Evolutionary conservation across 2,113 vertebrate species (phyloP), one percentile per base, ranked within the genome.

Genomic region (Epinephelus lanceolatus): DNA sequence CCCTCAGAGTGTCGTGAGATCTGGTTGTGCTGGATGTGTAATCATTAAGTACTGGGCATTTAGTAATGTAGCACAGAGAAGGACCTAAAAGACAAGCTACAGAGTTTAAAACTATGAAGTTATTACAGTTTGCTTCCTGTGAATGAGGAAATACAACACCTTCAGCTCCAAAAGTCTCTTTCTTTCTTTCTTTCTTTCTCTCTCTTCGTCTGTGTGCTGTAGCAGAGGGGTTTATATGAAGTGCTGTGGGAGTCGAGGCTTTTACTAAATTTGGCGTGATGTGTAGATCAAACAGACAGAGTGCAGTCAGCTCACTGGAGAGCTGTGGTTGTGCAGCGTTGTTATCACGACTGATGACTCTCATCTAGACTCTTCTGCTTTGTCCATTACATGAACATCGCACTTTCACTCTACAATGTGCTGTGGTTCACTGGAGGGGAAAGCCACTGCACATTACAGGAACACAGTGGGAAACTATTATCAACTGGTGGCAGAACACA

Each of bases 321-420:
- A 70, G 77, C 19, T 75, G 23, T 42, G 61, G 55, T 45, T 69
- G 40, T 85, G 77, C 81, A 33, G 33, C n/a, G 55, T 45, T 69
- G 71, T 23, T 52, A 71, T 82, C 60, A 9, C 2, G 9, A 25
- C 40, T 71, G 68, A 69, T 74, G 68, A n/a, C 55, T 76, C 55
- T 77, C 73, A 89, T 89, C 81, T 51, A 59, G 86, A 88, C 71
- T 69, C 70, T 83, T 89, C 76, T 92, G 83, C 83, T 88, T 90
- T 89, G 78, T 90, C 59, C 67, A 37, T 81, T 23, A 76, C 66
- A 74, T 13, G 75, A 82, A 67, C n/a, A 71, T 45, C 73, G 71
- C n/a, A 71, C 51, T 73, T 59, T 71, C 53, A 53, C 71, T 42
- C 15, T 51, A 53, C 65, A 71, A 21, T 59, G 52, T 45, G 67